Base-by-base conservation (phyloP, 2,797 vertebrate species). In the Masticophis lateralis region DNA sequence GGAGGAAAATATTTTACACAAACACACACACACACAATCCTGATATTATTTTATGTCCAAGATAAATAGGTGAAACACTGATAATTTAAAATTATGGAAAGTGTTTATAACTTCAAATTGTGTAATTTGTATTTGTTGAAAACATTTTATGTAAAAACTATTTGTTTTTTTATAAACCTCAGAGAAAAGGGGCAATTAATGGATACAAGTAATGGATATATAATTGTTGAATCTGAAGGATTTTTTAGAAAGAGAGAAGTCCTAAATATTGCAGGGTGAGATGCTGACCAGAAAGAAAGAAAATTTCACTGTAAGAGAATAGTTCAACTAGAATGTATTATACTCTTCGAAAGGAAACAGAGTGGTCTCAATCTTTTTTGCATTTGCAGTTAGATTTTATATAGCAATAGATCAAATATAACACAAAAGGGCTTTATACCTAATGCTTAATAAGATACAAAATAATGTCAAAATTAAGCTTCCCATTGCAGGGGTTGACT, bases 361-460 rank as follows among this genome's bases (percentile, higher is more conserved):
- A 28, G 5, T 11, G 28, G 9, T 61, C 56, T 53, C 63, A 79
- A 83, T 60, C 5, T 90, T 91, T 90, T 93, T 51, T 7, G 63
- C 69, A 7, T 89, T 94, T 37, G 87, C 56, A 88, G 51, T 22
- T 56, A 66, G 14, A 79, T 69, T 92, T 90, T 47, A 91, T 95
- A 93, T n/a, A 1, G 9, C 66, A 25, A 18, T 2, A 5, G 56
- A 57, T 91, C 51, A 57, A 60, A 5, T 79, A 28, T 59, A 91
- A 91, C 51, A 22, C 28, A 92, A 59, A 0, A 32, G 16, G 59
- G 69, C 32, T 94, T 86, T 90, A 32, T 69, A 32, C 13, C 12
- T 93, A 61, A 53, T 93, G 92, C 89, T 87, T 37, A 69, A n/a
- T 43, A 28, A 55, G n/a, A 47, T 10, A 90, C 79, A 28, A 95